Evolutionary conservation across 2,888 invertebrate genomes (phyloP).

Genomic region (Mimas tiliae): DNA sequence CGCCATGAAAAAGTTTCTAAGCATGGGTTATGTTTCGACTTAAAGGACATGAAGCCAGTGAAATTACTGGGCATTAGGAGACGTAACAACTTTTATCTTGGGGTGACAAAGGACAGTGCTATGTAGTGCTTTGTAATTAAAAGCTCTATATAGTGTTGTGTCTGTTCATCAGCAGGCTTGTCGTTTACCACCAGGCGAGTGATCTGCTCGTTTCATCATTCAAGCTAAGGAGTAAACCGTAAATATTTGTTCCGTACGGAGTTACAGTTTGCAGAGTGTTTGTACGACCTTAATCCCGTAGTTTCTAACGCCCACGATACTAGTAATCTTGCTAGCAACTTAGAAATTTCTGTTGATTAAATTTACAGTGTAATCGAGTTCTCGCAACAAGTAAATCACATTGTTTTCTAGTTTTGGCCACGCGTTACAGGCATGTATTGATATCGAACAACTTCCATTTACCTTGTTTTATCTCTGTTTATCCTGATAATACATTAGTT

Average conservation of each 20-base stretch:
- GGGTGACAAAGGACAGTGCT: no score
- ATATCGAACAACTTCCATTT: constrained; percentile 8
- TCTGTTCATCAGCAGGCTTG: no score
- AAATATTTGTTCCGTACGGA: neutral
- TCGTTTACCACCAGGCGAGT: no score
- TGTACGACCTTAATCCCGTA: neutral
- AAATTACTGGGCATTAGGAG: no score
- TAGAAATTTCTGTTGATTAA: neutral
- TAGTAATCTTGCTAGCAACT: neutral
- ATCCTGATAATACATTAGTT: constrained; percentile 1
- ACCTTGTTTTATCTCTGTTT: constrained; percentile 19
- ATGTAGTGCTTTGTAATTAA: no score
- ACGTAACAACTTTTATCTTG: no score
- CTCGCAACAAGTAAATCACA: neutral
- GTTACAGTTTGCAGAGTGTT: neutral
- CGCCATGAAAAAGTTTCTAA: no score
- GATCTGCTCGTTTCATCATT: no score
- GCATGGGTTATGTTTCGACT: no score
- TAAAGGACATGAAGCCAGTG: no score
- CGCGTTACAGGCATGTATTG: neutral
- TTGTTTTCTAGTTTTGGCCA: neutral
- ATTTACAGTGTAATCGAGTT: neutral
- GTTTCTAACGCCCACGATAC: neutral
- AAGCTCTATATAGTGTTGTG: no score
- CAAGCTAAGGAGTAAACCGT: neutral